A percentile compares a stretch with the other conserved stretches of the same genome.
phyloP scores from a whole-genome alignment of 92 coral and sea anemone species.

The Nematostella vectensis region DNA sequence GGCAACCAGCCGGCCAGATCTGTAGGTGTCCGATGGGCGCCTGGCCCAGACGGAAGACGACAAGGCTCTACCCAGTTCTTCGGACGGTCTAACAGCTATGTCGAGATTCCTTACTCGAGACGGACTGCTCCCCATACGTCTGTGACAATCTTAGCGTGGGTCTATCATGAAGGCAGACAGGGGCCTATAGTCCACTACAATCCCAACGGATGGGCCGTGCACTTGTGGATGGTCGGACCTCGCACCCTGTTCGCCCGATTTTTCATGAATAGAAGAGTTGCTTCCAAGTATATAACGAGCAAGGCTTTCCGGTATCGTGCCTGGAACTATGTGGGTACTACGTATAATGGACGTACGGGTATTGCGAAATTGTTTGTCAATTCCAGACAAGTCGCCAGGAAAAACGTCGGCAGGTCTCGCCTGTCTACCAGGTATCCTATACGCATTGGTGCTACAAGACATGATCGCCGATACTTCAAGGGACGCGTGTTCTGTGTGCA shows the following conservation, averaged over 20 bases:
- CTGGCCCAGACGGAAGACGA: slow-evolving; percentile 52
- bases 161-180: slow-evolving; percentile 34
- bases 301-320: slow-evolving; percentile 27
- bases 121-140: slow-evolving; percentile 53
- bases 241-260: slow-evolving; percentile 45
- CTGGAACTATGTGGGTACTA: slow-evolving; percentile 68
- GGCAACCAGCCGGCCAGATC: slow-evolving; percentile 34
- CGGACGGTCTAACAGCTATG: slow-evolving; percentile 47
- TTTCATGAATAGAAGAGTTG: slow-evolving; percentile 22
- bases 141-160: slow-evolving; percentile 60
- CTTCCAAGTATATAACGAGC: slow-evolving; percentile 24
- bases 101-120: slow-evolving; percentile 55
- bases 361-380: slow-evolving; percentile 47
- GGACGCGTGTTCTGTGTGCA: slow-evolving; percentile 64
- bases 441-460: slow-evolving; percentile 43
- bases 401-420: slow-evolving; percentile 32
- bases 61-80: slow-evolving; percentile 43
- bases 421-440: slow-evolving; percentile 55
- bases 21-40: slow-evolving; percentile 33
- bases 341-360: slow-evolving; percentile 46
- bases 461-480: slow-evolving; percentile 35
- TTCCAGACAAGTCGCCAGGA: slow-evolving; percentile 26
- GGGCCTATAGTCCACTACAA: slow-evolving; percentile 53
- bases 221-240: slow-evolving; percentile 37
- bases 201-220: slow-evolving; percentile 39